phyloP scores from a whole-genome alignment of 2,888 invertebrate genomes.

The Meiosimyza platycephala region DNA sequence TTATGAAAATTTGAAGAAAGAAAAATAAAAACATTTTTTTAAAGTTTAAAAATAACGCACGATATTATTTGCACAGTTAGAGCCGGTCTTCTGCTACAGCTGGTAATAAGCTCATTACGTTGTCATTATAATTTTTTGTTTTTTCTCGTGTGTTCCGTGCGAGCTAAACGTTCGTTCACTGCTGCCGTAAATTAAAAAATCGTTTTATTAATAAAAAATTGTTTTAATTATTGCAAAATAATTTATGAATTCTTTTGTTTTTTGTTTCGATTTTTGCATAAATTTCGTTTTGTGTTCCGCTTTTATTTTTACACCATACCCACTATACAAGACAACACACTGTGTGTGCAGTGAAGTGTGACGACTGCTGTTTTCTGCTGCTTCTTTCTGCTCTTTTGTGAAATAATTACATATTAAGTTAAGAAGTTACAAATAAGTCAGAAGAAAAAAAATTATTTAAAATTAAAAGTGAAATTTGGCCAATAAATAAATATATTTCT shows the following conservation, averaged over 20 bases:
- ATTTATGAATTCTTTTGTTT: slow-evolving; percentile 39
- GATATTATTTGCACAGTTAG: neutral
- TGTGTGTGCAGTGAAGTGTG: slow-evolving; percentile 26
- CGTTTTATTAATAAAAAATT: neutral
- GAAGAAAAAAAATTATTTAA: slow-evolving; percentile 1
- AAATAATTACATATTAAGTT: slow-evolving; percentile 32
- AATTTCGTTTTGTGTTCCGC: slow-evolving; percentile 8
- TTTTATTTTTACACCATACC: slow-evolving; percentile 14
- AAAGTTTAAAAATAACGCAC: neutral
- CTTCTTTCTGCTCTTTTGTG: slow-evolving; percentile 12
- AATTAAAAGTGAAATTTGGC: slow-evolving; percentile 9
- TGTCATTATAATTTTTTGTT: neutral
- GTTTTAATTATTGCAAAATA: slow-evolving; percentile 22
- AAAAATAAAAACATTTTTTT: no score
- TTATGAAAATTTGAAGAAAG: neutral
- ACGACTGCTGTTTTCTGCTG: neutral
- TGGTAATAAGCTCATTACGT: neutral
- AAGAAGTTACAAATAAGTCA: slow-evolving; percentile 19
- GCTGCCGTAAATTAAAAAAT: neutral
- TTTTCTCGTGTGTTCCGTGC: no score
- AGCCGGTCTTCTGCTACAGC: neutral
- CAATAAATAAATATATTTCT: no score
- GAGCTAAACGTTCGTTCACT: slow-evolving; percentile 20
- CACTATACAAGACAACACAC: neutral
- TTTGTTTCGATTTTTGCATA: slow-evolving; percentile 52